Percentiles rank a stretch among this genome's conserved stretches.
These are phyloP conservation scores for Poeciliopsis retropinna DNA, from an alignment of 2,113 vertebrate species.

Conservation along the genomic window DNA sequence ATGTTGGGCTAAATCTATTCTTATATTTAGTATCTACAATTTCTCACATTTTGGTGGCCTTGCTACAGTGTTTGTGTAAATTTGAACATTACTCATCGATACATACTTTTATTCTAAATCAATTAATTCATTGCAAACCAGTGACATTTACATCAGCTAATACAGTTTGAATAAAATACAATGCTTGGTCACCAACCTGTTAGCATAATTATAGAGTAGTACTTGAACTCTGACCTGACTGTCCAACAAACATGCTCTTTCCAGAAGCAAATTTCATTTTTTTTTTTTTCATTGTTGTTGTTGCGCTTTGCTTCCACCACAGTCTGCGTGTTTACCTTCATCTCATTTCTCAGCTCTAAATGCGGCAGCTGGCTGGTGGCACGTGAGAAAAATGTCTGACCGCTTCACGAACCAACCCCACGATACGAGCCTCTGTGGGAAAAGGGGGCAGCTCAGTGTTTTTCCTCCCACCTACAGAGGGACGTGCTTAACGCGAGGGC, in stretches of 20 bases:
- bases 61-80: not conserved
- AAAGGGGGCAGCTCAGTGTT: constrained; percentile 69
- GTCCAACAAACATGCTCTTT: constrained; percentile 7
- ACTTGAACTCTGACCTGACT: constrained; percentile 27
- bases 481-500: constrained; percentile 45
- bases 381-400: constrained; percentile 60
- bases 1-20: too few species aligned
- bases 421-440: constrained; percentile 62
- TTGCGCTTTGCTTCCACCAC: constrained; percentile 30
- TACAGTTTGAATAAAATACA: not conserved
- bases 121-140: not conserved
- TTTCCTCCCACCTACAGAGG: constrained; percentile 60
- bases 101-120: too few species aligned
- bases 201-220: not conserved
- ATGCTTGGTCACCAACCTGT: not conserved
- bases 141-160: not conserved
- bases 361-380: constrained; percentile 45
- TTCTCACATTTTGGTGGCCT: not conserved
- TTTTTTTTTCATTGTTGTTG: constrained; percentile 13
- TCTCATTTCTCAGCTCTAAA: constrained; percentile 51
- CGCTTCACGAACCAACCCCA: constrained; percentile 18
- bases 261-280: constrained; percentile 12
- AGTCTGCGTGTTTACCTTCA: constrained; percentile 43
- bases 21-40: not conserved
- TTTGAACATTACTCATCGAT: too few species aligned